Base-by-base conservation (phyloP, 2,888 invertebrate species). In the Sarcophaga rosellei region DNA sequence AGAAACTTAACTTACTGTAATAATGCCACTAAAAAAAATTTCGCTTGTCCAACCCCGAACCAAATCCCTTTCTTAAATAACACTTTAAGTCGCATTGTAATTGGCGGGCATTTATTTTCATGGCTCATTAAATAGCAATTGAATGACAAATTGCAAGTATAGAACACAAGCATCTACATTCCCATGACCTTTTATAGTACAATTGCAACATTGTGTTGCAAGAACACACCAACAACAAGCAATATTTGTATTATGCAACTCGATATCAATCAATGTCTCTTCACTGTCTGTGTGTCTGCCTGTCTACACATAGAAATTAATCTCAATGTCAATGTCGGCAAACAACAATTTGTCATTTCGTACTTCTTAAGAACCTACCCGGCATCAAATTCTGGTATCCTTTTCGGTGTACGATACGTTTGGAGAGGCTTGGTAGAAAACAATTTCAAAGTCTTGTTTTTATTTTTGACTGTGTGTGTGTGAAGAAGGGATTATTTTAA, bases 191-290 rank as follows among this genome's bases (percentile, higher is more conserved):
- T 70, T 70, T 53, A 17, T 17, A 57, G 57, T 23, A n/a, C 10
- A 21, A n/a, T 20, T 20, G 20, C 21, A 70, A 77, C 75, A 4
- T 53, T 76, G 65, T 80, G 84, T 72, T 63, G 69, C 74, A 79
- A 79, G n/a, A 57, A 45, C 21, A 3, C 23, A 25, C 0, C 35
- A 35, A 8, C 10, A 35, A 35, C 2, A 35, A 35, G 8, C 47
- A 79, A 25, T 23, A 63, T 63, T 25, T 61, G 61, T 79, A 81
- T 70, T 84, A 81, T 84, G 82, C 86, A 86, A 86, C 23, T 77
- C 84, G 86, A 86, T 84, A 86, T 85, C 86, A 86, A 86, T 85
- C 87, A 85, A 85, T 81, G 87, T 87, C 80, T 77, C 21, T 81
- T 21, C 76, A 74, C 77, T 87, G 82, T 83, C 84, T 83, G 70